Percentiles rank a stretch among this genome's conserved stretches.
phyloP scores from a whole-genome alignment of 2,113 vertebrate species.

The Alexandromys fortis region DNA sequence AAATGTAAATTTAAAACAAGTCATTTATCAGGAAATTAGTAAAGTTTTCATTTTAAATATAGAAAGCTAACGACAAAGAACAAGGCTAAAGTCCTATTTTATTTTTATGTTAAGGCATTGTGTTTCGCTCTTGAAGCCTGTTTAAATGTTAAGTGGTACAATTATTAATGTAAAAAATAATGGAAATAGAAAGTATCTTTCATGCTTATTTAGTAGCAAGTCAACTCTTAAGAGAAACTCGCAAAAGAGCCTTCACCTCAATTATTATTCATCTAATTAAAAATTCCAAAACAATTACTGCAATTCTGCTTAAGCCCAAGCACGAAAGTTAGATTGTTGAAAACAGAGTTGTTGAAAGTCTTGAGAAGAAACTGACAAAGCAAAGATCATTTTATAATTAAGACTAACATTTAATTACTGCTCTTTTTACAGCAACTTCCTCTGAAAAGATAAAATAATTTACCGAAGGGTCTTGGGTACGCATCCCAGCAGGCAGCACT shows the following conservation, averaged over 20 bases:
- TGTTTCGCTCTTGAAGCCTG: conserved; percentile 53
- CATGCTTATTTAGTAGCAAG: conserved; percentile 68
- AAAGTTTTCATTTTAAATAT: conserved; percentile 64
- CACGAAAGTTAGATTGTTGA: conserved; percentile 64
- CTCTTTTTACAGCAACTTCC: conserved; percentile 60
- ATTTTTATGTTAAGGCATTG: conserved; percentile 57
- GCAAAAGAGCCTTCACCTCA: conserved; percentile 67
- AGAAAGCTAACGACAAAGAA: conserved; percentile 55
- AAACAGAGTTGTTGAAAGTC: conserved; percentile 65
- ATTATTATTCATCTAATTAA: conserved; percentile 79
- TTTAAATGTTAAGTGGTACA: conserved; percentile 64
- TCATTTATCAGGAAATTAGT: conserved; percentile 62
- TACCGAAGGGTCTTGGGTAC: conserved; percentile 33
- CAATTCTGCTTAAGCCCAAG: conserved; percentile 70
- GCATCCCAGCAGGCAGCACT: not conserved
- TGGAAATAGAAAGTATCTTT: conserved; percentile 73
- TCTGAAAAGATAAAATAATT: conserved; percentile 72
- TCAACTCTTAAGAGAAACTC: conserved; percentile 67
- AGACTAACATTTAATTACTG: conserved; percentile 73
- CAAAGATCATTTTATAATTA: conserved; percentile 72
- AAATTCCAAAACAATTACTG: conserved; percentile 77
- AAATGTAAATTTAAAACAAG: conserved; percentile 61
- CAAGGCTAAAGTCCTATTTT: conserved; percentile 38
- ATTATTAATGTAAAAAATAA: conserved; percentile 74
- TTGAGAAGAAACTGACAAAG: conserved; percentile 71